Percentiles rank a stretch among this genome's conserved stretches.
These are phyloP conservation scores for Rotaria macrura DNA, from an alignment of 2,888 invertebrate species.

Conservation along the genomic window DNA sequence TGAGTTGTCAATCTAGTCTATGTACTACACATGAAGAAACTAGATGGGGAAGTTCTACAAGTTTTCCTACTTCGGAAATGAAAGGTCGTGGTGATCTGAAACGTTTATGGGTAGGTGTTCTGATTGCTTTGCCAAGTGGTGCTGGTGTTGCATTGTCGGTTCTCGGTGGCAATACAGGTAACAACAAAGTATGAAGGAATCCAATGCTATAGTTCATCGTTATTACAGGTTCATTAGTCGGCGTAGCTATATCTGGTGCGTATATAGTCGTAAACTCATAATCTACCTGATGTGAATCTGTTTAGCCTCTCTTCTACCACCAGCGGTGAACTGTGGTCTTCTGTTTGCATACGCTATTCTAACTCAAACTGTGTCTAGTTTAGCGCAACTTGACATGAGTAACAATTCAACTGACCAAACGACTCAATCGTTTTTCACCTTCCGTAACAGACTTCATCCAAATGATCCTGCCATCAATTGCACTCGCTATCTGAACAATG, in stretches of 20 bases:
- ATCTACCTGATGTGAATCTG: slow-evolving; percentile 46
- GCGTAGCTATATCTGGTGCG: slow-evolving; percentile 63
- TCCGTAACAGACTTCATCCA: neutral
- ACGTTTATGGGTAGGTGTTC: slow-evolving; percentile 61
- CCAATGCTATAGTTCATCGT: no score
- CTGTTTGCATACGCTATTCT: neutral
- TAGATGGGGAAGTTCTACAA: neutral
- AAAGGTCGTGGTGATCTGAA: slow-evolving; percentile 56
- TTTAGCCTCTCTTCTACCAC: slow-evolving; percentile 64
- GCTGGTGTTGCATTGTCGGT: slow-evolving; percentile 67
- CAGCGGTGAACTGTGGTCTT: slow-evolving; percentile 64
- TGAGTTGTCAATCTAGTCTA: neutral
- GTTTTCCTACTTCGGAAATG: slow-evolving; percentile 33
- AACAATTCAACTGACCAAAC: neutral
- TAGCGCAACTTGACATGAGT: neutral
- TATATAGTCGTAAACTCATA: no score
- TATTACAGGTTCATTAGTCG: slow-evolving; percentile 58
- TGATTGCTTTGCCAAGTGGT: slow-evolving; percentile 67
- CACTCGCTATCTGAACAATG: slow-evolving; percentile 37
- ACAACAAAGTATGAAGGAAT: slow-evolving; percentile 40
- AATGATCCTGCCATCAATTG: neutral
- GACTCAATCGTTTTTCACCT: neutral
- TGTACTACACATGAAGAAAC: slow-evolving; percentile 36
- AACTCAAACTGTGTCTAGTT: neutral
- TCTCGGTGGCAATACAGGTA: slow-evolving; percentile 65